Evolutionary conservation across 2,113 vertebrate species (phyloP).

Genomic region (Orientallactaga bullata): DNA sequence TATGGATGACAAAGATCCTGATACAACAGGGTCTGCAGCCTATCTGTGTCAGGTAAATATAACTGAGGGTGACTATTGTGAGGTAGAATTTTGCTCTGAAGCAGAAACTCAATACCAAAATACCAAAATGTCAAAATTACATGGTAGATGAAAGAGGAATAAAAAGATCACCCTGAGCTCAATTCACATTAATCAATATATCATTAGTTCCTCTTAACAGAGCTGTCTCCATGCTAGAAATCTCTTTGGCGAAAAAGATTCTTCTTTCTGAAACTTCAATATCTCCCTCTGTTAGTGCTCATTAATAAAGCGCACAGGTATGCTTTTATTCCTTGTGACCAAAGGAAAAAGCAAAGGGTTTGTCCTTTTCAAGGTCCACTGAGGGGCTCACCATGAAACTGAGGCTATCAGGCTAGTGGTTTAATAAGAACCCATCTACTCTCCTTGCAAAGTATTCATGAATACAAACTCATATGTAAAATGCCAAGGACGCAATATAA

Average conservation of each 20-base stretch:
- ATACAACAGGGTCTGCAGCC: background rate
- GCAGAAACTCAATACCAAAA: constrained; percentile 62
- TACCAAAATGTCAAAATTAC: constrained; percentile 49
- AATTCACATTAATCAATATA: constrained; percentile 57
- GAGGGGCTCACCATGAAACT: background rate
- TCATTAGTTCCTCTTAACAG: constrained; percentile 61
- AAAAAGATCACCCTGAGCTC: background rate
- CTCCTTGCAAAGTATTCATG: background rate
- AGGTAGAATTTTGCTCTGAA: constrained; percentile 24
- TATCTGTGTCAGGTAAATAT: constrained; percentile 48
- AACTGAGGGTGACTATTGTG: constrained; percentile 17
- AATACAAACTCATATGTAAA: background rate
- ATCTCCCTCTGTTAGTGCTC: background rate
- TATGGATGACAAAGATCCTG: constrained; percentile 6
- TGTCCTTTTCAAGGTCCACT: background rate
- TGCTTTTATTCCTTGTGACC: background rate
- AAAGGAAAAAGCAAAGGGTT: constrained; percentile 8
- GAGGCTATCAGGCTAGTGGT: background rate
- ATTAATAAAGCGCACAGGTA: constrained; percentile 36
- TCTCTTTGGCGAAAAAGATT: background rate
- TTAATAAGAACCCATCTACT: background rate
- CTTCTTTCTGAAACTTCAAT: constrained; percentile 11
- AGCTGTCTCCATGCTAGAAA: constrained; percentile 45
- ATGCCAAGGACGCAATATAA: background rate
- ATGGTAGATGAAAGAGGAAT: background rate